Conservation (phyloP, 2,797 vertebrate species). For the Dallia pectoralis region DNA sequence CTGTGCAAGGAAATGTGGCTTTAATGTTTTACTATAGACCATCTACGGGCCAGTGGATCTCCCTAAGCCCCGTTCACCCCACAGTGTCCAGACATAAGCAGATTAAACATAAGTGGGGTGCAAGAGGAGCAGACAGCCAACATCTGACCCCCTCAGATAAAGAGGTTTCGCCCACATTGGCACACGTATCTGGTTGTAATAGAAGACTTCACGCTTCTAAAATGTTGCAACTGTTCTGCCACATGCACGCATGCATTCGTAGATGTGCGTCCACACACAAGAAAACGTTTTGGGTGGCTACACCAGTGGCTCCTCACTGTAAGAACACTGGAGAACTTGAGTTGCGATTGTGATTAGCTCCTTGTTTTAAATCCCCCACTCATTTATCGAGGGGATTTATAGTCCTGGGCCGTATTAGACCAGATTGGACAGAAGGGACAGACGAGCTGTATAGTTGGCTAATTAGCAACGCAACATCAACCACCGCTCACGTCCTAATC, state of each 20-base stretch:
- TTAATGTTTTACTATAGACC: neutral
- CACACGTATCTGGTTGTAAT: neutral
- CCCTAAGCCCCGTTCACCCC: constrained; percentile 16
- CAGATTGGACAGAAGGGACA: constrained; percentile 36
- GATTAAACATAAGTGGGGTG: constrained; percentile 55
- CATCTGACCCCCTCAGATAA: constrained; percentile 35
- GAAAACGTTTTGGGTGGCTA: constrained; percentile 16
- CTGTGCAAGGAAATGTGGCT: too few relatives aligned
- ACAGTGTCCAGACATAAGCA: constrained; percentile 65
- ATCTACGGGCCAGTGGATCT: neutral
- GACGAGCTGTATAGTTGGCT: constrained; percentile 47
- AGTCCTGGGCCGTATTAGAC: constrained; percentile 41
- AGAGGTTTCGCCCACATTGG: neutral
- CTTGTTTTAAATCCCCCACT: constrained; percentile 59
- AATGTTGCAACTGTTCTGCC: neutral
- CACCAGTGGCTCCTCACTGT: constrained; percentile 26
- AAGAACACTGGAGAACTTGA: constrained; percentile 39
- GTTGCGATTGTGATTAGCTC: constrained; percentile 56
- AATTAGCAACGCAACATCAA: constrained; percentile 44
- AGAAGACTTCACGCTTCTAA: neutral
- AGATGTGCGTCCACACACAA: neutral
- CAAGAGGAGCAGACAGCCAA: constrained; percentile 33
- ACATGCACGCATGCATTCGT: neutral
- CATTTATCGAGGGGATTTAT: constrained; percentile 60
- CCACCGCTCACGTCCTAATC: constrained; percentile 57